A percentile compares a stretch with the other conserved stretches of the same genome.
Evolutionary conservation across 1,140 invertebrate genomes (phyloP).

Genomic region (Leptonema lineaticorne): DNA sequence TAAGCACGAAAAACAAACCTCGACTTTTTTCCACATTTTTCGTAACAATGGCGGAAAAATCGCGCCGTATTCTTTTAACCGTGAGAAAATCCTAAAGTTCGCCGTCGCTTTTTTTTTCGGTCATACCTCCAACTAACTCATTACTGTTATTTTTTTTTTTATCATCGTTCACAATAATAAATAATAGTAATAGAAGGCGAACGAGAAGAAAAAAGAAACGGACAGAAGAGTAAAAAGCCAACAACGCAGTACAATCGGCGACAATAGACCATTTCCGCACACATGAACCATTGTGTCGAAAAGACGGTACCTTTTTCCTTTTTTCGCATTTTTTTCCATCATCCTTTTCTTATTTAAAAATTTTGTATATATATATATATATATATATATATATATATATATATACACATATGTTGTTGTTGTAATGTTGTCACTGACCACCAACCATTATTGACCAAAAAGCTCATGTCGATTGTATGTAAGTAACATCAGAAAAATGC

Average conservation of each 20-base stretch:
- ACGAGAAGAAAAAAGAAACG: too few species aligned
- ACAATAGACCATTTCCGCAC: conserved; percentile 40
- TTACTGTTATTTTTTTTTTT: too few species aligned
- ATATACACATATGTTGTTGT: too few species aligned
- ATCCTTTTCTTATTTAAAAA: too few species aligned
- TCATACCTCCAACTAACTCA: too few species aligned
- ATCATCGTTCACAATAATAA: too few species aligned
- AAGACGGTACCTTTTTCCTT: background rate
- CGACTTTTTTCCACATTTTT: background rate
- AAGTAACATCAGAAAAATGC: background rate
- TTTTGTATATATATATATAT: background rate
- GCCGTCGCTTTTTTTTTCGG: too few species aligned
- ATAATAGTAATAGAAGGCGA: too few species aligned
- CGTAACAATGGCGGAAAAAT: background rate
- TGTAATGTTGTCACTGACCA: background rate
- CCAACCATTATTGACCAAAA: conserved; percentile 9
- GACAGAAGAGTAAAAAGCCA: too few species aligned
- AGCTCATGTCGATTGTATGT: background rate
- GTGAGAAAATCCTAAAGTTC: conserved; percentile 11
- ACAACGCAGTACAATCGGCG: conserved; percentile 35
- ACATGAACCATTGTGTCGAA: conserved; percentile 15
- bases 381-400: too few species aligned
- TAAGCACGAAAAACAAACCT: too few species aligned
- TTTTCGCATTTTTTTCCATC: conserved; percentile 2
- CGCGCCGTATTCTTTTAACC: too few species aligned